Base-by-base conservation (phyloP, 1,140 invertebrate genomes). In the Latrodectus geometricus region DNA sequence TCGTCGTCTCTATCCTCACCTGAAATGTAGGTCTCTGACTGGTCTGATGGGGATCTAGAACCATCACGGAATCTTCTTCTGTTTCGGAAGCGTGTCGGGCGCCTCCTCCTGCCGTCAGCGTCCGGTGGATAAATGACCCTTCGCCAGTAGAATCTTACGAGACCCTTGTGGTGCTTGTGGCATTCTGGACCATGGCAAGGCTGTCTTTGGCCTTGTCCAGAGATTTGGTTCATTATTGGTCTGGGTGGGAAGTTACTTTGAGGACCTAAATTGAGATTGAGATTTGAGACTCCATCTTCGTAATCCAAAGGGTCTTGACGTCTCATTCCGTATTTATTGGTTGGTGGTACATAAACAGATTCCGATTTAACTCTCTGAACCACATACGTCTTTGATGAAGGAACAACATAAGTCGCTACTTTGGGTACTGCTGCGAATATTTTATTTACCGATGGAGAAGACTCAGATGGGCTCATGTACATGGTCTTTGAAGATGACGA, bases 101-200 rank as follows among this genome's bases (percentile, higher is more conserved):
- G 54, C 0, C 76, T 48, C 8, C 23, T 56, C 15, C 77, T 52
- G 23, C 69, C 50, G 12, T 68, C 61, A 35, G 48, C 50, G 20
- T 35, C 56, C 14, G 56, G 21, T 15, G 87, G 87, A 66, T 78
- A 84, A 8, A 88, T 72, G 15, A 88, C 80, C 17, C 81, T 72
- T 69, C 73, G 76, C 87, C 87, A 88, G 52, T 84, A 88, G 20
- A 88, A 88, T 15, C 81, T 54, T 3, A 88, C 87, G 17, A 88
- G 50, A 9, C 87, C 87, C 35, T 88, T 88, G 21, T 88, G 87
- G 20, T 88, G 87, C 35, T 88, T 52, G 21, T 88, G 87, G 50
- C 87, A 88, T 52, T 88, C 87, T 11, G 87, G 87, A 2, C 87
- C 87, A 21, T 88, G 87, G 21, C 87, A 88, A 4, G 87, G 87